These are phyloP conservation scores for Ecliptopera silaceata DNA, from an alignment of 2,888 invertebrate genomes.

Conservation along the genomic window DNA sequence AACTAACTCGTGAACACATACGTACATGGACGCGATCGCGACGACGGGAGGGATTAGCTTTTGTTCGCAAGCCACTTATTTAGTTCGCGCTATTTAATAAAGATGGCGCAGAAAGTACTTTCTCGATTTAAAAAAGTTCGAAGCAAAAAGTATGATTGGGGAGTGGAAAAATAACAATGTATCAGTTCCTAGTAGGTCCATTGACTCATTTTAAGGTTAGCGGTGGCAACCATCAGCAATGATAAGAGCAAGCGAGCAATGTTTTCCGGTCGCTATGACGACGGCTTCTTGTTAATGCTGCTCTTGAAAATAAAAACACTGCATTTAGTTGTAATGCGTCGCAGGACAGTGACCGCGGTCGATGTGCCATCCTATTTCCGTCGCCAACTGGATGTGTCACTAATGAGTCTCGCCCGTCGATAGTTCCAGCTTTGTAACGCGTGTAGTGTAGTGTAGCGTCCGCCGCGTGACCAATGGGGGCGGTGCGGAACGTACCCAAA, in stretches of 20 bases:
- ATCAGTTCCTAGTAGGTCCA: not conserved
- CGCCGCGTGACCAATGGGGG: slow-evolving; percentile 2
- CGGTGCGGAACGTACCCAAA: not conserved
- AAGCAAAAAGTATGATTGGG: not conserved
- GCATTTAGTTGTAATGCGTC: slow-evolving; percentile 3
- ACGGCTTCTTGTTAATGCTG: slow-evolving; percentile 37
- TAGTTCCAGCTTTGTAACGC: not conserved
- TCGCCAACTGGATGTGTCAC: slow-evolving; percentile 7
- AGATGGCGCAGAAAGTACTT: not conserved
- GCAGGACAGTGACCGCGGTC: slow-evolving; percentile 20
- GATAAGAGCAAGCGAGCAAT: slow-evolving; percentile 43
- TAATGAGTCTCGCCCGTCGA: not conserved
- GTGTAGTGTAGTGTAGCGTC: not conserved
- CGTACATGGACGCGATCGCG: not conserved
- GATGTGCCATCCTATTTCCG: slow-evolving; percentile 4
- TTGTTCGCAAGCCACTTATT: not conserved
- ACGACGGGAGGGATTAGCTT: not conserved
- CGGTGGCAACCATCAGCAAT: slow-evolving; percentile 35
- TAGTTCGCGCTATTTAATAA: not conserved
- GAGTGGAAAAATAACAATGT: not conserved
- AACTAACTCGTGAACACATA: not conserved
- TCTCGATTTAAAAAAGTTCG: not conserved
- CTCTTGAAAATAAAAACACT: slow-evolving; percentile 4
- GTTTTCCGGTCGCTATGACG: slow-evolving; percentile 54
- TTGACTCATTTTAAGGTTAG: slow-evolving; percentile 19